These are phyloP conservation scores for Ceuthmochares aereus DNA, from an alignment of 2,113 vertebrate species.

Conservation along the genomic window DNA sequence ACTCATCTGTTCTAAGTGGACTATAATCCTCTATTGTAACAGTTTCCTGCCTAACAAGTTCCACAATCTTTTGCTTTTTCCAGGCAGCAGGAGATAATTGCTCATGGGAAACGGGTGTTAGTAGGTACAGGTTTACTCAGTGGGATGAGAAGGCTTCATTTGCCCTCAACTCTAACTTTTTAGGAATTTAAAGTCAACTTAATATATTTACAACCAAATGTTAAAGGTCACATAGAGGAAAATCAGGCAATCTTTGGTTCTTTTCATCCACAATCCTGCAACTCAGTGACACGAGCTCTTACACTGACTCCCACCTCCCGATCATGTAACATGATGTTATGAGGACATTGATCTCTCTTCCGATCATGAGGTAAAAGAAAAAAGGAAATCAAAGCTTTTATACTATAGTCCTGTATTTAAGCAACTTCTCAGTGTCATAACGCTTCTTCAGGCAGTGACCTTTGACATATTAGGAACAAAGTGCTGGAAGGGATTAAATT, in stretches of 20 bases:
- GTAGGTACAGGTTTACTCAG: neutral
- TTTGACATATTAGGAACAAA: neutral
- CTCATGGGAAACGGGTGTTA: neutral
- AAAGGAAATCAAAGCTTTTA: neutral
- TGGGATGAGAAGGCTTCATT: neutral
- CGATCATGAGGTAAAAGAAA: neutral
- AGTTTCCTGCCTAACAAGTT: neutral
- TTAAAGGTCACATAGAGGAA: neutral
- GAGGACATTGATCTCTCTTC: neutral
- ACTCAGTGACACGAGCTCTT: neutral
- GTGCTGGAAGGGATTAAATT: neutral
- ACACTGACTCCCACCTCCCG: neutral
- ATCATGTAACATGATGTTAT: fast-evolving
- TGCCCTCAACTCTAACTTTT: neutral
- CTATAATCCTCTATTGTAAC: neutral
- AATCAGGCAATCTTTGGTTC: neutral
- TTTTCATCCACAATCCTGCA: neutral
- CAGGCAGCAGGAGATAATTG: neutral
- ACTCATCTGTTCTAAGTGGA: neutral
- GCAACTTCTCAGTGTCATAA: neutral
- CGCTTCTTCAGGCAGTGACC: neutral
- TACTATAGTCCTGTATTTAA: neutral
- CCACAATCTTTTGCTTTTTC: neutral
- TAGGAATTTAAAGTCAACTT: neutral
- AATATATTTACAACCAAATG: neutral